These are phyloP conservation scores for Drosophila watanabei DNA, from an alignment of 1,140 invertebrate genomes.

Conservation along the genomic window DNA sequence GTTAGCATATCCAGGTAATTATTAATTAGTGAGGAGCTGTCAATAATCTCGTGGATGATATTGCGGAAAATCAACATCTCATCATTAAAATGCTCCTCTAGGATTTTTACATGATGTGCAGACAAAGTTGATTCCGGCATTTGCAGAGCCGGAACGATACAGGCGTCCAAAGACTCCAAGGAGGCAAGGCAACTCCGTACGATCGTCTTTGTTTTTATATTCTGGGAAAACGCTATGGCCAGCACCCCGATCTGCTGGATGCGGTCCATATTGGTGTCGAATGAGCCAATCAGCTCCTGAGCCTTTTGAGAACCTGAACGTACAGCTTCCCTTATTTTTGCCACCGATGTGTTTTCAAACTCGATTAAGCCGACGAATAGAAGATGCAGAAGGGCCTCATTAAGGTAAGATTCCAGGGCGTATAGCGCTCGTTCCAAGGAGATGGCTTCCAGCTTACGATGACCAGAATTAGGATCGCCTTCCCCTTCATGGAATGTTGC, in stretches of 20 bases:
- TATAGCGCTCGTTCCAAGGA: constrained; percentile 64
- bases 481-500: constrained; percentile 55
- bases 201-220: constrained; percentile 73
- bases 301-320: constrained; percentile 5
- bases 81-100: constrained; percentile 75
- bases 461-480: constrained; percentile 29
- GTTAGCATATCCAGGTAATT: constrained; percentile 68
- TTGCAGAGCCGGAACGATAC: constrained; percentile 71
- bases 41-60: constrained; percentile 75
- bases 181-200: constrained; percentile 78
- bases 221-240: constrained; percentile 70
- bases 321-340: constrained; percentile 41
- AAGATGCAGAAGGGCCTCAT: constrained; percentile 70
- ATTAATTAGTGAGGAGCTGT: constrained; percentile 63
- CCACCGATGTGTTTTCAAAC: constrained; percentile 52
- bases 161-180: constrained; percentile 72
- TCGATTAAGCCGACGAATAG: constrained; percentile 65
- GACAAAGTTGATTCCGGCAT: constrained; percentile 21
- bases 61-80: constrained; percentile 70
- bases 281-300: constrained; percentile 59
- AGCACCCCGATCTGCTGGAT: constrained; percentile 79
- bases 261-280: constrained; percentile 76
- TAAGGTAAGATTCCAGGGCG: constrained; percentile 69
- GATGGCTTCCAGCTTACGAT: constrained; percentile 72
- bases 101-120: constrained; percentile 49